phyloP scores from a whole-genome alignment of 2,797 vertebrate genomes.

The Caiman crocodilus region DNA sequence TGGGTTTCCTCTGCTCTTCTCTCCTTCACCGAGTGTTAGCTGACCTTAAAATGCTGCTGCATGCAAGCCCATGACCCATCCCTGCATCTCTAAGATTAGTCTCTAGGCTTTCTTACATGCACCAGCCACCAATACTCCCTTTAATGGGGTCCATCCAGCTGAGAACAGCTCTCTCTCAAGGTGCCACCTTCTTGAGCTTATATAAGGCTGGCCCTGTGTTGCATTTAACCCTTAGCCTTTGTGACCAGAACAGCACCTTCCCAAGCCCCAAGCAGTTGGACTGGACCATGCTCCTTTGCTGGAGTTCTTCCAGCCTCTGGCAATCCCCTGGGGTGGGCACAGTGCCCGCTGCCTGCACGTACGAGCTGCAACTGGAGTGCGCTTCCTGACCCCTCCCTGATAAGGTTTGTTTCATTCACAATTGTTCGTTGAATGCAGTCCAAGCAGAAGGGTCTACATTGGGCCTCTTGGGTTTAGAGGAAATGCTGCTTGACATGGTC shows the following conservation, averaged over 20 bases:
- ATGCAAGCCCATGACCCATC: background rate
- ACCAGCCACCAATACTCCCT: background rate
- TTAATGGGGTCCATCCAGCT: background rate
- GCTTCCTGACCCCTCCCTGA: background rate
- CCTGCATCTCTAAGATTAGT: rapidly evolving
- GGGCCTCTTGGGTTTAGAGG: slow-evolving; percentile 34
- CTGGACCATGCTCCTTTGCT: background rate
- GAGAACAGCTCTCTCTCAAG: background rate
- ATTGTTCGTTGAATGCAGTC: slow-evolving; percentile 10
- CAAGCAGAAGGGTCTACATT: background rate
- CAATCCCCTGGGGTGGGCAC: background rate
- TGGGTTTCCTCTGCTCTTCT: background rate
- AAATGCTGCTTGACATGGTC: background rate
- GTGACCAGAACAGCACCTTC: rapidly evolving
- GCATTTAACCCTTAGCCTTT: background rate
- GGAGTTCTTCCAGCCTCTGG: background rate
- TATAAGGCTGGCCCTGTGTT: background rate
- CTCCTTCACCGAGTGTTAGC: rapidly evolving
- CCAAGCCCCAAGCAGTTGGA: rapidly evolving
- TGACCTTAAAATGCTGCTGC: rapidly evolving
- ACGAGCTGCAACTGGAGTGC: background rate
- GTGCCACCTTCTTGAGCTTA: background rate
- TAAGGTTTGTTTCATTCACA: slow-evolving; percentile 44
- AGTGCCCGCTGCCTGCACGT: background rate
- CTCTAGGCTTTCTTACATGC: too few species aligned